Evolutionary conservation across 2,113 vertebrate genomes (phyloP).

Genomic region (Sula dactylatra): DNA sequence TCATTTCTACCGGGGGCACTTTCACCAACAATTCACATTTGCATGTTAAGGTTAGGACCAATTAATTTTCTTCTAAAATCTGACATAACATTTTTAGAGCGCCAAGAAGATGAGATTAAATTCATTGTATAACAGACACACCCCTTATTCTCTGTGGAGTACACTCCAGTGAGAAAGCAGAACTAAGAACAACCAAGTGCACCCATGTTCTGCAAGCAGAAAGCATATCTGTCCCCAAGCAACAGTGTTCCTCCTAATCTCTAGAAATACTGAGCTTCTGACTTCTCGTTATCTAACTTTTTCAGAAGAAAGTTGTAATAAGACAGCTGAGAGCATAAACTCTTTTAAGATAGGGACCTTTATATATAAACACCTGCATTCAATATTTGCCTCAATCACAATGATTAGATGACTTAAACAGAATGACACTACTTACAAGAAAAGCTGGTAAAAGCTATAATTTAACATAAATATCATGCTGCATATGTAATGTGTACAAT

Average conservation of each 20-base stretch:
- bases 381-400: background rate
- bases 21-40: background rate
- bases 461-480: background rate
- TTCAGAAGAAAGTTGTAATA: background rate
- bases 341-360: background rate
- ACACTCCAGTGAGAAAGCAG: background rate
- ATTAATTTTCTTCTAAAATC: background rate
- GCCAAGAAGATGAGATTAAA: background rate
- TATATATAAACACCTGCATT: background rate
- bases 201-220: background rate
- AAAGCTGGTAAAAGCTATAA: background rate
- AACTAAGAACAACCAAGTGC: background rate
- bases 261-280: background rate
- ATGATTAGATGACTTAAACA: background rate
- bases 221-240: background rate
- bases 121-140: background rate
- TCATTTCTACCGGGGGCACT: background rate
- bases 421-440: background rate
- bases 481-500: background rate
- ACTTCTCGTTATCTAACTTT: background rate
- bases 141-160: background rate
- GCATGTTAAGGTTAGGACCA: background rate
- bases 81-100: background rate
- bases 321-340: background rate
- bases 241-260: background rate